phyloP scores from a whole-genome alignment of 1,140 invertebrate species.

The Stratiolaelaps scimitus region DNA sequence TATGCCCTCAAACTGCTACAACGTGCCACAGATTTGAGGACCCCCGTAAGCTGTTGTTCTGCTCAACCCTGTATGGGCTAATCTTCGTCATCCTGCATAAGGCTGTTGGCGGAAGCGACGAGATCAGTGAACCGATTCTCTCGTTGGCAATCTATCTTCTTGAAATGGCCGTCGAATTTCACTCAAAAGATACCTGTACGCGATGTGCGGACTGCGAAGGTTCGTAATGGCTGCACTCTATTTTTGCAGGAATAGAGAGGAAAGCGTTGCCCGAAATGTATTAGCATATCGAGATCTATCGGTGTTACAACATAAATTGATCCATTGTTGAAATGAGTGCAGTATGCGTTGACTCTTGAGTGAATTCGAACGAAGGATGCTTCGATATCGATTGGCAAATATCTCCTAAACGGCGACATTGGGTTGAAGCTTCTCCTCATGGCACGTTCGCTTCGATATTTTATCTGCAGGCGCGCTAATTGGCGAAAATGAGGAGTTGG shows the following conservation, averaged over 20 bases:
- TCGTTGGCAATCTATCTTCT: conserved; percentile 71
- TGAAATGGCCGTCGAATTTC: conserved; percentile 60
- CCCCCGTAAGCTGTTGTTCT: conserved; percentile 29
- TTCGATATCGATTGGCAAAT: no score
- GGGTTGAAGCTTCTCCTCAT: no score
- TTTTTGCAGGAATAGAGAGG: no score
- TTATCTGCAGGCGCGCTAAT: conserved; percentile 30
- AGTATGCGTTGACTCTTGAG: no score
- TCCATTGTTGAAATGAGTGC: no score
- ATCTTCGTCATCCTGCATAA: conserved; percentile 32
- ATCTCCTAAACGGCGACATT: no score
- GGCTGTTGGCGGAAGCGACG: conserved; percentile 33
- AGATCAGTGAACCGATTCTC: conserved; percentile 61
- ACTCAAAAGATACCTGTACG: conserved; percentile 20
- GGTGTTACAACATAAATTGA: no score
- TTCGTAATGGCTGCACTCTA: conserved; percentile 32
- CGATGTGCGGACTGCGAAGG: background rate
- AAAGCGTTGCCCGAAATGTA: no score
- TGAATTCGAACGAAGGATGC: no score
- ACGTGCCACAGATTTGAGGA: conserved; percentile 29
- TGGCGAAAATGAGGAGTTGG: conserved; percentile 16
- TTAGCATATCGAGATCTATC: no score
- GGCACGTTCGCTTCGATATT: background rate
- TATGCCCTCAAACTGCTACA: background rate
- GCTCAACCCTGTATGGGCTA: conserved; percentile 7